Evolutionary conservation across 2,113 vertebrate genomes (phyloP).

Genomic region (Triplophysa rosa): DNA sequence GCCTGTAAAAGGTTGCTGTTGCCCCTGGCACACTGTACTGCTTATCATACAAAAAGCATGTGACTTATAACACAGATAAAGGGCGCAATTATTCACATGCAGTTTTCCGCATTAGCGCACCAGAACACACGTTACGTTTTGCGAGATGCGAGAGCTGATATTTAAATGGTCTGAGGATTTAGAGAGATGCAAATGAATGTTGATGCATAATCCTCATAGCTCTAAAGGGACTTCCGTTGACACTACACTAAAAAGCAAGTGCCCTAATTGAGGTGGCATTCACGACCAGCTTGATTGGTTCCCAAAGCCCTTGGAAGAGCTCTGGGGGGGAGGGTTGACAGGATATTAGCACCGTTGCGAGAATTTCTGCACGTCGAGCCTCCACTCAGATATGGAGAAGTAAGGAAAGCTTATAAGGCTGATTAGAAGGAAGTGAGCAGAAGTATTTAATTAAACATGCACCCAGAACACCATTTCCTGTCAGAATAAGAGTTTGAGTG

Average conservation of each 20-base stretch:
- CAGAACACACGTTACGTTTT: slow-evolving; percentile 24
- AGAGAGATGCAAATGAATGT: slow-evolving; percentile 36
- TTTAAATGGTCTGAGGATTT: slow-evolving; percentile 39
- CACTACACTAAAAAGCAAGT: slow-evolving; percentile 28
- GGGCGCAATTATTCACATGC: not conserved
- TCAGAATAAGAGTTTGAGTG: slow-evolving; percentile 30
- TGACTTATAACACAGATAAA: not conserved
- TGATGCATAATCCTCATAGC: slow-evolving; percentile 37
- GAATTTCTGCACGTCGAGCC: slow-evolving; percentile 28
- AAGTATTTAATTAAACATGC: slow-evolving; percentile 39
- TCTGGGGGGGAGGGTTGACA: not conserved
- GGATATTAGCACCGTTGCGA: slow-evolving; percentile 20
- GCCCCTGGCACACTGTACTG: not conserved
- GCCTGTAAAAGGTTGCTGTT: not conserved
- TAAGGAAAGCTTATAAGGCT: slow-evolving; percentile 15
- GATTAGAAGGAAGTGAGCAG: slow-evolving; percentile 42
- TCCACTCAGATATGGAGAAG: not conserved
- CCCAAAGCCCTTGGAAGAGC: slow-evolving; percentile 18
- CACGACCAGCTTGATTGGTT: slow-evolving; percentile 38
- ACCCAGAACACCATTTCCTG: slow-evolving; percentile 7
- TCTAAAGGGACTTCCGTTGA: slow-evolving; percentile 21
- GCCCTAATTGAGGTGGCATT: slow-evolving; percentile 48
- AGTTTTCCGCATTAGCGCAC: not conserved
- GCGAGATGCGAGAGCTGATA: slow-evolving; percentile 29
- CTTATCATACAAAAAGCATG: not conserved